These are phyloP conservation scores for Datnioides undecimradiatus DNA, from an alignment of 2,113 vertebrate genomes.

Conservation along the genomic window DNA sequence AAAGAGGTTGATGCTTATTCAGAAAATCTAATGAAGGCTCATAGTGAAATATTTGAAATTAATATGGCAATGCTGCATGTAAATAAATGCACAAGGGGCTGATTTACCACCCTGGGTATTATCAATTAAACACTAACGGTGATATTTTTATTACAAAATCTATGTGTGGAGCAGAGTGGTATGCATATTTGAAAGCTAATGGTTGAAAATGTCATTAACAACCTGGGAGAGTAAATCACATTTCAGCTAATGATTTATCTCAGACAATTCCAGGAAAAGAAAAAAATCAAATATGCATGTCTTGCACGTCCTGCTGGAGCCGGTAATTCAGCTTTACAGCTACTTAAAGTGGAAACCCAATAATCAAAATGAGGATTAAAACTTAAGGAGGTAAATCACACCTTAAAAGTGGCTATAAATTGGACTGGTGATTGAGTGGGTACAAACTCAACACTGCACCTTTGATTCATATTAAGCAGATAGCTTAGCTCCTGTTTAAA, in stretches of 20 bases:
- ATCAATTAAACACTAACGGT: neutral
- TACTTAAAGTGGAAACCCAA: conserved; percentile 53
- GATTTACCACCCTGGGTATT: neutral
- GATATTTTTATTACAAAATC: conserved; percentile 27
- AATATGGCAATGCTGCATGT: neutral
- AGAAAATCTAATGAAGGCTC: neutral
- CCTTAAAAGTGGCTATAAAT: conserved; percentile 36
- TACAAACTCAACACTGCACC: conserved; percentile 25
- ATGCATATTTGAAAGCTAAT: conserved; percentile 30
- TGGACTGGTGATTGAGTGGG: conserved; percentile 31
- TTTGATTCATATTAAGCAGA: conserved; percentile 10
- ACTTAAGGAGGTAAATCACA: conserved; percentile 46
- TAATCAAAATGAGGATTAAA: conserved; percentile 49
- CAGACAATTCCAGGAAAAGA: conserved; percentile 49
- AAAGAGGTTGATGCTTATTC: conserved; percentile 3
- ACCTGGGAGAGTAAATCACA: conserved; percentile 37
- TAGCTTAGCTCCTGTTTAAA: conserved; percentile 1
- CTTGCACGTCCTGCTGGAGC: conserved; percentile 33
- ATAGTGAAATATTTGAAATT: neutral
- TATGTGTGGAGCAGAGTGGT: neutral
- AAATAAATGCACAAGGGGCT: neutral
- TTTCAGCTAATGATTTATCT: conserved; percentile 45
- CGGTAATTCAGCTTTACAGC: conserved; percentile 54
- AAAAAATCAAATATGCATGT: conserved; percentile 56
- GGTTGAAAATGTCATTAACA: conserved; percentile 50